Base-by-base conservation (phyloP, 2,113 vertebrate species). In the Gulo gulo region DNA sequence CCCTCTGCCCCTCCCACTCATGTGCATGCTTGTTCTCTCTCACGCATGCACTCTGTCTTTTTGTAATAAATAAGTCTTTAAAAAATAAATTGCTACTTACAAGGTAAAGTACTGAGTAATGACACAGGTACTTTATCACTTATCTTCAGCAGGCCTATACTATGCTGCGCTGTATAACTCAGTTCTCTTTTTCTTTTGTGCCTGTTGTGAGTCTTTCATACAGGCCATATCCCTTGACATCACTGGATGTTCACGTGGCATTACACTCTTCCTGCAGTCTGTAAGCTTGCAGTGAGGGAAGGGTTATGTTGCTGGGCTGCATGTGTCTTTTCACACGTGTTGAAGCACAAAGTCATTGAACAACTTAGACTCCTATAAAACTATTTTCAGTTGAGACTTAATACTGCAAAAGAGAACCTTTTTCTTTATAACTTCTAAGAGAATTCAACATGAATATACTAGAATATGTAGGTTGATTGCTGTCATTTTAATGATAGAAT, bases 381-480 rank as follows among this genome's bases (percentile, higher is more conserved):
- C 52, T 80, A 52, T 76, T 95, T 96, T 96, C 15, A 83, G 18
- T 90, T 94, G 45, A 85, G 73, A 39, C 15, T 76, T 96, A 52
- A 18, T 31, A 82, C 55, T 92, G 11, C 29, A 86, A 71, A 92
- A 95, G 61, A 76, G 3, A 91, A 57, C 39, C 23, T 67, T 67
- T 92, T 89, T 67, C 23, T 84, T 74, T 81, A 61, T 91, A 82
- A 89, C 31, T 94, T 16, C 16, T 94, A 69, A 91, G 52, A 82
- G n/a, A 96, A 63, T 80, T 87, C 36, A 81, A n/a, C 15, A 21
- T 84, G 57, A 85, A 59, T 69, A 71, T 80, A 11, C 59, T 81
- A 55, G 36, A 67, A 39, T 89, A 55, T 65, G 18, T 83, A 94
- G 55, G 8, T 52, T 23, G 26, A 36, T 69, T 91, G 8, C 71